Evolutionary conservation across 1,140 invertebrate species (phyloP), one percentile per base, ranked within the genome.

Genomic region (Diorhabda elongata): DNA sequence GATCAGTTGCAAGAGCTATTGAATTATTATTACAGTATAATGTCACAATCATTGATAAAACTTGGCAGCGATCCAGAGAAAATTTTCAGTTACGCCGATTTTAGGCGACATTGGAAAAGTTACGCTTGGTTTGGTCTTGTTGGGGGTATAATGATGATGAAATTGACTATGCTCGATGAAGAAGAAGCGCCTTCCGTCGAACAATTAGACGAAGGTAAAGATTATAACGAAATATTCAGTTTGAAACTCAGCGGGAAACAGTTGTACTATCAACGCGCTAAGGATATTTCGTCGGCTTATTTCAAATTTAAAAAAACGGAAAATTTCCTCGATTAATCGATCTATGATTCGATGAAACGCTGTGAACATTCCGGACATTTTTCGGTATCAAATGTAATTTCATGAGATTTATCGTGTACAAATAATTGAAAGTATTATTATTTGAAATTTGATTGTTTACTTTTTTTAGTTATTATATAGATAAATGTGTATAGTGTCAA

Each of bases 11-110:
- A 83, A 6, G 59, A 77, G 58, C 74, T 87, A 7, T 45, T 88
- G 2, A 70, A 86, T 11, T 72, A 84, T 4, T 88, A 88, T 76
- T 83, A 87, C 68, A 71, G 77, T 9, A 81, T 82, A 41, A 76
- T 88, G 58, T 73, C 73, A 2, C 75, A 75, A 9, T 80, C 68
- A 45, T 42, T 76, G 6, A 67, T 56, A 45, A n/a, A 67, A n/a
- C 77, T 80, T 71, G 83, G 78, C 69, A 83, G 72, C 43, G 72
- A 81, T 11, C 74, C 83, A 2, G 74, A 82, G 2, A 74, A 82
- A 45, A 67, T 85, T 7, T 85, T 84, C 74, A 82, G 86, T 0
- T 78, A 74, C 5, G 43, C 62, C 3, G 73, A 81, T 42, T 86
- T 87, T 44, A 67, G 75, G 44, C 66, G 76, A 2, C 82, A 84